Evolutionary conservation across 2,888 invertebrate species (phyloP).

Genomic region (Pammene fasciana): DNA sequence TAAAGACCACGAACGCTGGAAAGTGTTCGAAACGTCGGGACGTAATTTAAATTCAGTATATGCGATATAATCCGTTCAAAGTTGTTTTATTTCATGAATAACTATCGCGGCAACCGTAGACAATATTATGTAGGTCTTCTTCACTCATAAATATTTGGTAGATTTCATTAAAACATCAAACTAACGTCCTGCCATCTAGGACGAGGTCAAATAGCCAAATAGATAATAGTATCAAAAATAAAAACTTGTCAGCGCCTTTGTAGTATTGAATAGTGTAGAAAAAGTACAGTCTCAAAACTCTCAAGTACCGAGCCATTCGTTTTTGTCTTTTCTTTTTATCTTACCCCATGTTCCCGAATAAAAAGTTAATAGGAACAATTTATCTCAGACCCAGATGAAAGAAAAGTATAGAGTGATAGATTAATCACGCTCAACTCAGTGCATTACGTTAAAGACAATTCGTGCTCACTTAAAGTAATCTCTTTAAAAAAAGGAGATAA

Average conservation of each 20-base stretch:
- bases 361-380: slow-evolving; percentile 32
- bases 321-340: slow-evolving; percentile 5
- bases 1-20: no score
- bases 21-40: no score
- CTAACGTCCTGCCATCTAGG: no score
- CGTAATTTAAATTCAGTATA: no score
- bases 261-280: neutral
- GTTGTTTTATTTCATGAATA: no score
- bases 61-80: no score
- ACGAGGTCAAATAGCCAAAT: no score
- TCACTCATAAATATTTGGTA: no score
- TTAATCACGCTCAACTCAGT: slow-evolving; percentile 22
- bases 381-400: slow-evolving; percentile 19
- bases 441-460: slow-evolving; percentile 21
- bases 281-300: neutral
- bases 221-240: no score
- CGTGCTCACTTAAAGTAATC: slow-evolving; percentile 30
- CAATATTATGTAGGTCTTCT: no score
- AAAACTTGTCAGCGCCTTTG: neutral
- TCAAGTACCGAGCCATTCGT: neutral
- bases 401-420: slow-evolving; percentile 15
- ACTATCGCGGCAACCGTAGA: no score
- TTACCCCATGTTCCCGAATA: slow-evolving; percentile 10
- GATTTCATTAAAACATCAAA: no score
- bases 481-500: slow-evolving; percentile 19